phyloP scores from a whole-genome alignment of 2,797 vertebrate species.

The Tarsius wallacei region DNA sequence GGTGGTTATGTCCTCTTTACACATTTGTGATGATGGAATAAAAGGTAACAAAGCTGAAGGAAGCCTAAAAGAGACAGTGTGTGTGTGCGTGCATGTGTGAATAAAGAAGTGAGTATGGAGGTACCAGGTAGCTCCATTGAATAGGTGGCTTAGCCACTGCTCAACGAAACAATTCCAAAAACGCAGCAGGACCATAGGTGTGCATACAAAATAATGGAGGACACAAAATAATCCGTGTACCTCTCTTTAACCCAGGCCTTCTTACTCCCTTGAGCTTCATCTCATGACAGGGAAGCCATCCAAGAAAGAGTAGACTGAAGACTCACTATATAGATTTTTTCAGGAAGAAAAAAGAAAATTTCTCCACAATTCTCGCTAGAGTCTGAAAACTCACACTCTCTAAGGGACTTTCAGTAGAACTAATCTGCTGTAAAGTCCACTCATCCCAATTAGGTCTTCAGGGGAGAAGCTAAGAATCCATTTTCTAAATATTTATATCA shows the following conservation, averaged over 20 bases:
- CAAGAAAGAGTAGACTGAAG: not conserved
- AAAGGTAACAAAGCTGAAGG: conserved; percentile 42
- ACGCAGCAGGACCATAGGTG: not conserved
- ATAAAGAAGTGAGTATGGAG: not conserved
- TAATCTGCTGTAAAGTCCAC: not conserved
- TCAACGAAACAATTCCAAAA: not conserved
- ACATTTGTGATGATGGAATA: not conserved
- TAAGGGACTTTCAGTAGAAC: not conserved
- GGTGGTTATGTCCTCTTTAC: not conserved
- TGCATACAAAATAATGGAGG: not conserved
- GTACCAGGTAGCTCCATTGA: not conserved
- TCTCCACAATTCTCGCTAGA: not conserved
- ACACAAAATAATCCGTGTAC: not conserved
- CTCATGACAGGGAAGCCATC: conserved; percentile 8
- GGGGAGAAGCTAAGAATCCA: not conserved
- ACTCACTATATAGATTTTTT: not conserved
- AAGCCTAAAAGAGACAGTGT: not conserved
- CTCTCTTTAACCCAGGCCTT: not conserved
- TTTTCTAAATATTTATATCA: conserved; percentile 40
- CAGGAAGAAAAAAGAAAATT: not conserved
- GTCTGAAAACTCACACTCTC: not conserved
- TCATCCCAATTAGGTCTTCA: not conserved
- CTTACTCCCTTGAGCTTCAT: not conserved
- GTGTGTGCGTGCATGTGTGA: too few relatives aligned
- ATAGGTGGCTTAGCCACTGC: not conserved